phyloP scores from a whole-genome alignment of 1,140 invertebrate genomes.

The Brachystomella parvula region DNA sequence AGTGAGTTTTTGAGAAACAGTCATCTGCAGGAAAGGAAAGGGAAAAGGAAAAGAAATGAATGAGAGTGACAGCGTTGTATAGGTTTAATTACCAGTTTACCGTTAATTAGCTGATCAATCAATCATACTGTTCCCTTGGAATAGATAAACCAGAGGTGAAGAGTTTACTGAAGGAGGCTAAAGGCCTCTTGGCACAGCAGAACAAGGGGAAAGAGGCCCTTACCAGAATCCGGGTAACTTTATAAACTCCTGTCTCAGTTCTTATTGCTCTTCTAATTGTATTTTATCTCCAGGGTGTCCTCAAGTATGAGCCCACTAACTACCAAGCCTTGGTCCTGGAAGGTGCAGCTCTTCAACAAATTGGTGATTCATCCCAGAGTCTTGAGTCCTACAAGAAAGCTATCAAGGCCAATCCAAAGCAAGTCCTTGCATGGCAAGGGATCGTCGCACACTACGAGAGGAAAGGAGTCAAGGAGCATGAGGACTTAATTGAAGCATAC shows the following conservation, averaged over 20 bases:
- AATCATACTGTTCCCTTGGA: too few relatives aligned
- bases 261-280: not conserved
- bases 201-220: not conserved
- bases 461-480: constrained; percentile 17
- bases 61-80: too few relatives aligned
- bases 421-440: constrained; percentile 30
- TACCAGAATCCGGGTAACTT: not conserved
- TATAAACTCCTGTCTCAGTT: not conserved
- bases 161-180: not conserved
- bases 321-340: constrained; percentile 23
- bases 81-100: too few relatives aligned
- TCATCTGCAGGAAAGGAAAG: too few relatives aligned
- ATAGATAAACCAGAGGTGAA: not conserved
- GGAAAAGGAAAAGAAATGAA: too few relatives aligned
- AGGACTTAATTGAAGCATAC: constrained; percentile 29
- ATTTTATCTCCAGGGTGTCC: constrained; percentile 16
- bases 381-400: constrained; percentile 32
- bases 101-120: too few relatives aligned
- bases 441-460: constrained; percentile 29
- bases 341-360: constrained; percentile 16
- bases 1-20: too few relatives aligned
- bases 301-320: constrained; percentile 25
- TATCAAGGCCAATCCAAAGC: constrained; percentile 9
- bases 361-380: constrained; percentile 25
- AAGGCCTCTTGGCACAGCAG: not conserved